Conservation (phyloP, 2,888 invertebrate species). For the Sabellastarte sp. region DNA sequence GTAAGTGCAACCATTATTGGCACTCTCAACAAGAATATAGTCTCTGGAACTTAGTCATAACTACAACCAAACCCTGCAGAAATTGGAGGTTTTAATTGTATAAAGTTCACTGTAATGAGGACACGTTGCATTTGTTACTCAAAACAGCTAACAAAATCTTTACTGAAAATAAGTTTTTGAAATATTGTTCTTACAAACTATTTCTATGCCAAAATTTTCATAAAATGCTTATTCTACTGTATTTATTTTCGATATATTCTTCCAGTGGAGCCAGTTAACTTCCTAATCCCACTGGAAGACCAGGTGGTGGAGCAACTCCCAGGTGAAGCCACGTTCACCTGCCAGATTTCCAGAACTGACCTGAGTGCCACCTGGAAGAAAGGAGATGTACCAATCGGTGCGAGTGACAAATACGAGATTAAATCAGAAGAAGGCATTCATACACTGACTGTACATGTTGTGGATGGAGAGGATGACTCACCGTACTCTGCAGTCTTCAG, state of each 20-base stretch:
- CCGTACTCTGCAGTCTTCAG: conserved; percentile 42
- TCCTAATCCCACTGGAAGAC: conserved; percentile 47
- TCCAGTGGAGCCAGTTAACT: conserved; percentile 51
- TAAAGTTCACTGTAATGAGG: too few relatives aligned
- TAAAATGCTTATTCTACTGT: too few relatives aligned
- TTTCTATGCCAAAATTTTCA: too few relatives aligned
- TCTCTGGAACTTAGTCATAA: too few relatives aligned
- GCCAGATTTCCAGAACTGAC: conserved; percentile 78
- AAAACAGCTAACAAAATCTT: too few relatives aligned
- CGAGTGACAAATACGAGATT: conserved; percentile 24
- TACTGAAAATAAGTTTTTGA: too few relatives aligned
- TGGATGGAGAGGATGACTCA: conserved; percentile 47
- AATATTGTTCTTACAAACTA: too few relatives aligned
- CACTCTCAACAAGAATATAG: too few relatives aligned
- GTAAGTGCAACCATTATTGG: too few relatives aligned
- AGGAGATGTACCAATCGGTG: conserved; percentile 33
- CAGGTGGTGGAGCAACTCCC: conserved; percentile 43
- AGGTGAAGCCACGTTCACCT: conserved; percentile 64
- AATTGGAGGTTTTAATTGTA: too few relatives aligned
- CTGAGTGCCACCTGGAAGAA: conserved; percentile 77
- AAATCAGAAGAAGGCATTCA: conserved; percentile 28
- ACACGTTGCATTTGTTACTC: too few relatives aligned
- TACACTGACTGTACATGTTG: conserved; percentile 38
- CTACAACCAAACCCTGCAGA: too few relatives aligned
- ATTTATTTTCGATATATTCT: background rate